Evolutionary conservation across 2,888 invertebrate genomes (phyloP), one percentile per base, ranked within the genome.

Genomic region (Lysandra coridon): DNA sequence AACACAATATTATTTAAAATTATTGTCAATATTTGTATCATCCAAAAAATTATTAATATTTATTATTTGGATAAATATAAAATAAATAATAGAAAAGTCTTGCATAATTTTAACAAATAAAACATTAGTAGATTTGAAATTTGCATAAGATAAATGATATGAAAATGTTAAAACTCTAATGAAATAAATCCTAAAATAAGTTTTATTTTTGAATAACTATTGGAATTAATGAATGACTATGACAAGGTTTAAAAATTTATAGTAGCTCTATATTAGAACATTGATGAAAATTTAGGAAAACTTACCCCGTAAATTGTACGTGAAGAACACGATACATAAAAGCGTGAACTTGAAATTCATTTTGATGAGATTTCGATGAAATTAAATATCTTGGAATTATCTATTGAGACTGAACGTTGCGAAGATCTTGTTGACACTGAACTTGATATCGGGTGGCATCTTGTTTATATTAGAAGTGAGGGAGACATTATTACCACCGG

Each of bases 341-440:
- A 30, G 33, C 53, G 53, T 73, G 14, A 40, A n/a, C 69, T 78
- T 80, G 77, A 75, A 78, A 79, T 73, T 79, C 49, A 60, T 62
- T 73, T 76, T 49, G 49, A 49, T 44, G 23, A 12, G 44, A n/a
- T 53, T 49, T 44, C 44, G 44, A 44, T 44, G 44, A 44, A 7
- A 53, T 73, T 23, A 10, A 75, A 37, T 44, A 40, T 57, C 40
- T 37, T 37, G 62, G 14, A 57, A 62, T 30, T 30, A 64, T 64
- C 6, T 14, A 37, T 37, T 30, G 33, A 30, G 49, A 33, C 53
- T 57, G 30, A 6, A 76, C 76, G 76, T 76, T 30, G 33, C 49
- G 76, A 76, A 30, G 76, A 76, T 76, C 57, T 53, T 14, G 76
- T 33, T 76, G 53, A 76, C 76, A 76, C 76, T 76, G 76, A 76